phyloP scores from a whole-genome alignment of 2,888 invertebrate species.

The Alsophila aescularia region DNA sequence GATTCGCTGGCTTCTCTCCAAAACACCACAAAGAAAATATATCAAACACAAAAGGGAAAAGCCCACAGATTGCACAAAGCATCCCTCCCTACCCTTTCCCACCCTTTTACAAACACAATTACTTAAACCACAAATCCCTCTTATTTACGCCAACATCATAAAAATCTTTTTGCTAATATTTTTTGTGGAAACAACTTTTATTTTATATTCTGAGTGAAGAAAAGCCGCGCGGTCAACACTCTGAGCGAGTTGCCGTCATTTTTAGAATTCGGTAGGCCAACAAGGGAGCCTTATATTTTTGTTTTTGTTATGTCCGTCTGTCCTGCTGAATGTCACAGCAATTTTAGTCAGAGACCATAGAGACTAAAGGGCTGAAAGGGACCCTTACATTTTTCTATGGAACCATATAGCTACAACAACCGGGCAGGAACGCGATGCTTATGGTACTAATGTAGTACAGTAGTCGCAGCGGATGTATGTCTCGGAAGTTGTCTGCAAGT shows the following conservation, averaged over 20 bases:
- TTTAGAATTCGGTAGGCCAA: not conserved
- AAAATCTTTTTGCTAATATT: constrained; percentile 22
- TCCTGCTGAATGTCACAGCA: too few relatives aligned
- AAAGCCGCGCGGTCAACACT: not conserved
- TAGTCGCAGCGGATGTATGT: too few relatives aligned
- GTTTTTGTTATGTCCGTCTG: too few relatives aligned
- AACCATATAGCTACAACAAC: too few relatives aligned
- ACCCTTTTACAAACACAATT: constrained; percentile 26
- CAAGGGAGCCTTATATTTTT: too few relatives aligned
- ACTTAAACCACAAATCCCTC: constrained; percentile 23
- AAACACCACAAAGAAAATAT: constrained; percentile 1
- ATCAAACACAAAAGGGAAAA: constrained; percentile 4
- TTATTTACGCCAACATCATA: constrained; percentile 25
- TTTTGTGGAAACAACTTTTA: constrained; percentile 22
- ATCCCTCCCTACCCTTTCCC: not conserved
- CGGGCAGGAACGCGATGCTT: too few relatives aligned
- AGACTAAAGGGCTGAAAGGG: too few relatives aligned
- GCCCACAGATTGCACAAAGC: constrained; percentile 1
- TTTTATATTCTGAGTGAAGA: not conserved
- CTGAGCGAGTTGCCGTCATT: not conserved
- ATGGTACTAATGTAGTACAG: too few relatives aligned
- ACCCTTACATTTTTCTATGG: too few relatives aligned
- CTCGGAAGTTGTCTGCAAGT: too few relatives aligned
- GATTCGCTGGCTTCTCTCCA: not conserved
- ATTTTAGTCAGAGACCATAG: too few relatives aligned